Evolutionary conservation across 2,888 invertebrate genomes (phyloP).

Genomic region (Lepidocyrtinus sp.): DNA sequence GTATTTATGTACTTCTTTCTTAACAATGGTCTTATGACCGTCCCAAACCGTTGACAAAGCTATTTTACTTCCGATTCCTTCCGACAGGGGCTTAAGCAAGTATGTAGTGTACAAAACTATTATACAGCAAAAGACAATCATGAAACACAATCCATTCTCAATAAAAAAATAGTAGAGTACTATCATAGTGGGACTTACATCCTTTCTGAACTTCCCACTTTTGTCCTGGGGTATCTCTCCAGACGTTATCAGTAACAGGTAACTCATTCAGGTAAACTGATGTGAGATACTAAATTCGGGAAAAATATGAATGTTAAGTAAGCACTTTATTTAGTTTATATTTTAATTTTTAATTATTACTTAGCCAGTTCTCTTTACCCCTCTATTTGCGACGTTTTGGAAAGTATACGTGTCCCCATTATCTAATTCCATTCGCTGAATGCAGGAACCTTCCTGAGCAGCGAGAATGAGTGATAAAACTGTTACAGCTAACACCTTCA

Average conservation of each 20-base stretch:
- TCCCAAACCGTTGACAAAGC: neutral
- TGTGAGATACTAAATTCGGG: conserved; percentile 45
- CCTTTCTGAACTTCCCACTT: conserved; percentile 48
- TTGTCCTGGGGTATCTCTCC: conserved; percentile 40
- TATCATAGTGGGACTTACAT: conserved; percentile 44
- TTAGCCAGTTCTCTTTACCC: too few relatives aligned
- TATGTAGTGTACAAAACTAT: conserved; percentile 38
- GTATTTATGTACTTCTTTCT: conserved; percentile 27
- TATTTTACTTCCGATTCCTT: conserved; percentile 25
- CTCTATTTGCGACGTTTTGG: conserved; percentile 19
- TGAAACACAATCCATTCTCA: neutral
- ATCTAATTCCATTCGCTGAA: neutral
- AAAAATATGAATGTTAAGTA: too few relatives aligned
- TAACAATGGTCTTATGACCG: neutral
- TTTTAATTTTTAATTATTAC: too few relatives aligned
- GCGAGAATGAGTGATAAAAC: conserved; percentile 77
- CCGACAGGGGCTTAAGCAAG: conserved; percentile 42
- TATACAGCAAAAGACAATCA: neutral
- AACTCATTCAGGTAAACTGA: conserved; percentile 5
- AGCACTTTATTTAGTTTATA: too few relatives aligned
- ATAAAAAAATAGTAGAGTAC: neutral
- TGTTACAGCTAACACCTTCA: neutral
- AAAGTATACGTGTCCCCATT: conserved; percentile 23
- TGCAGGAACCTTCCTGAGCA: conserved; percentile 71
- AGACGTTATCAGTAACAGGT: conserved; percentile 28